A percentile compares a stretch with the other conserved stretches of the same genome.
phyloP scores from a whole-genome alignment of 2,888 invertebrate species.

The Rutpela maculata region DNA sequence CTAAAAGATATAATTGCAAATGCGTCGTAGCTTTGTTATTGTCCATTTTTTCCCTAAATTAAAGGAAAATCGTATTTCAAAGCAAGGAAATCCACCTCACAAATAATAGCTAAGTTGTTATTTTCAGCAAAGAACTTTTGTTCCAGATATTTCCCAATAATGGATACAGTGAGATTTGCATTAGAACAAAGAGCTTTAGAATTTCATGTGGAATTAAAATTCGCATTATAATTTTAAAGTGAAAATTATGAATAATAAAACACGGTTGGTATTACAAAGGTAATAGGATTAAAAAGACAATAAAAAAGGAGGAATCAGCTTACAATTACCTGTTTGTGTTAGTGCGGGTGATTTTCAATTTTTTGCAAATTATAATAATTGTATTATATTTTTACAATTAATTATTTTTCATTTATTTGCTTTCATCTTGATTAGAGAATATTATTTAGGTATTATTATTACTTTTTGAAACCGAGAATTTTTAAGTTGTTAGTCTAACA shows the following conservation, averaged over 20 bases:
- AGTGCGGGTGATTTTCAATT: neutral
- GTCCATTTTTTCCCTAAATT: neutral
- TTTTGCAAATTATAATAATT: too few relatives aligned
- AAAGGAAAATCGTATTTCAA: neutral
- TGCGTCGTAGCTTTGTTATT: neutral
- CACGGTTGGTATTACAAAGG: neutral
- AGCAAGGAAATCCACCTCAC: neutral
- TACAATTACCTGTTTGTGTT: slow-evolving; percentile 6
- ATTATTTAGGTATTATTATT: too few relatives aligned
- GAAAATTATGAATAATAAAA: slow-evolving; percentile 6
- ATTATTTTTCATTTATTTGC: too few relatives aligned
- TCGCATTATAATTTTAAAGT: slow-evolving; percentile 8
- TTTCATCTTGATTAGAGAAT: too few relatives aligned
- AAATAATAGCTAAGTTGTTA: neutral
- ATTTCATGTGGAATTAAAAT: slow-evolving; percentile 2
- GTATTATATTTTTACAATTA: too few relatives aligned
- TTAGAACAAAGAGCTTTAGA: neutral
- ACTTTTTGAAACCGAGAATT: too few relatives aligned
- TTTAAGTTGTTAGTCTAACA: too few relatives aligned
- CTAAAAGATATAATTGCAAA: neutral
- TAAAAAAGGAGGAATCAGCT: neutral
- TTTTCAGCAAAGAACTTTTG: neutral
- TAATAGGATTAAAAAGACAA: neutral
- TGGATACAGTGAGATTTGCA: neutral
- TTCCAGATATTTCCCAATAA: neutral